phyloP scores from a whole-genome alignment of 2,888 invertebrate genomes.

The Cantharis rustica region DNA sequence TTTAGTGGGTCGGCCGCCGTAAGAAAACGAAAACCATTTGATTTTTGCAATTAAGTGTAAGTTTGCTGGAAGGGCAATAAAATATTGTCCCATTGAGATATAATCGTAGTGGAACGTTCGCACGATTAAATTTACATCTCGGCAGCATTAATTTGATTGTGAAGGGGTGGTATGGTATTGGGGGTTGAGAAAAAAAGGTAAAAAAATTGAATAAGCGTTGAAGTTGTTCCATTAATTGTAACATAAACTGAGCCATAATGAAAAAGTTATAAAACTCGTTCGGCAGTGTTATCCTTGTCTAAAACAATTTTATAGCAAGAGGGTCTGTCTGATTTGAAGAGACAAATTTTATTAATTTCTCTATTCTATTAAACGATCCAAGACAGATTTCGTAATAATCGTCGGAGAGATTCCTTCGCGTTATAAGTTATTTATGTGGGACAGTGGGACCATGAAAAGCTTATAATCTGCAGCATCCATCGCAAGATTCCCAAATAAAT shows the following conservation, averaged over 20 bases:
- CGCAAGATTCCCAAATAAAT: slow-evolving; percentile 43
- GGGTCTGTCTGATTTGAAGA: neutral
- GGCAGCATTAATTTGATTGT: neutral
- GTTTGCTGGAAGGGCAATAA: too few relatives aligned
- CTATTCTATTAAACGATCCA: slow-evolving; percentile 7
- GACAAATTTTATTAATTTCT: neutral
- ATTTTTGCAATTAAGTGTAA: too few relatives aligned
- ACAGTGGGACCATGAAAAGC: slow-evolving; percentile 6
- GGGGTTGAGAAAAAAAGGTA: neutral
- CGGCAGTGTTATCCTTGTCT: neutral
- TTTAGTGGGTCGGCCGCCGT: too few relatives aligned
- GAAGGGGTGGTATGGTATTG: neutral
- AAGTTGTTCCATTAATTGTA: neutral
- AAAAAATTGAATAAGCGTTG: neutral
- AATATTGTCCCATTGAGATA: neutral
- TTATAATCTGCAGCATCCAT: slow-evolving; percentile 20
- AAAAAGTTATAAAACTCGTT: neutral
- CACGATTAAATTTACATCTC: neutral
- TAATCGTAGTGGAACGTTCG: neutral
- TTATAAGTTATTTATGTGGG: slow-evolving; percentile 9
- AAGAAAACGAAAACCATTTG: neutral
- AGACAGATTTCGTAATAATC: slow-evolving; percentile 15
- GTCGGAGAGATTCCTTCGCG: slow-evolving; percentile 6
- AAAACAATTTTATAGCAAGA: neutral
- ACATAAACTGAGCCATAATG: neutral